Evolutionary conservation across 35 echinoderm and acorn worm species (phyloP), one percentile per base, ranked within the genome.

Genomic region (Lytechinus variegatus): DNA sequence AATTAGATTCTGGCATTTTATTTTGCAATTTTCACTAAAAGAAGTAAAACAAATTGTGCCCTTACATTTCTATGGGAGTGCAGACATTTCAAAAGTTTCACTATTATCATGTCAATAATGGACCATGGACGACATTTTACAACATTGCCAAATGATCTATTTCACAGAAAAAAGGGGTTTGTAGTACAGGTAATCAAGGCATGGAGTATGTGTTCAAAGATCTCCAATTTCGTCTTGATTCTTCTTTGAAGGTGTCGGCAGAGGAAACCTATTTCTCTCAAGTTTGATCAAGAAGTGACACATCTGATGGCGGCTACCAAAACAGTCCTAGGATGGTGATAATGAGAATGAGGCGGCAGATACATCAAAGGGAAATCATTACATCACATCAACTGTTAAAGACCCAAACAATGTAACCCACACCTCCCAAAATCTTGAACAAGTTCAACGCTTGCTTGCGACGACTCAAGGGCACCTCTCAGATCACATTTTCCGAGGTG

Each of bases 381-480:
- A 79, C 66, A 79, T 79, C 66, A 44, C 88, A 90, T 28, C 29
- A 21, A 90, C 88, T 52, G 88, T 90, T 52, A 90, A 12, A 90
- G 88, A 51, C 14, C 88, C 88, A 90, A 44, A 90, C 88, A 90
- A 28, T 90, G 88, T 54, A 54, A 90, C 88, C 28, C 10, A 54
- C 88, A 90, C 88, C 88, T 90, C 88, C 33, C 88, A 90, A 54
- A 44, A 21, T 44, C 88, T 44, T 90, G 88, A 90, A 90, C 88
- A 90, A 90, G 52, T 44, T 28, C 29, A 90, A 52, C 19, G 88
- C 10, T 21, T 52, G 88, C 10, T 21, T 52, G 88, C 29, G 88
- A 90, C 88, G 29, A 54, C 88, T 90, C 88, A 90, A 90, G 88
- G 88, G 88, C 88, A 90, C 1, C 5, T 10, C n/a, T 90, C 27